Evolutionary conservation across 2,113 vertebrate genomes (phyloP), one percentile per base, ranked within the genome.

Genomic region (Rhynchopsitta pachyrhyncha): DNA sequence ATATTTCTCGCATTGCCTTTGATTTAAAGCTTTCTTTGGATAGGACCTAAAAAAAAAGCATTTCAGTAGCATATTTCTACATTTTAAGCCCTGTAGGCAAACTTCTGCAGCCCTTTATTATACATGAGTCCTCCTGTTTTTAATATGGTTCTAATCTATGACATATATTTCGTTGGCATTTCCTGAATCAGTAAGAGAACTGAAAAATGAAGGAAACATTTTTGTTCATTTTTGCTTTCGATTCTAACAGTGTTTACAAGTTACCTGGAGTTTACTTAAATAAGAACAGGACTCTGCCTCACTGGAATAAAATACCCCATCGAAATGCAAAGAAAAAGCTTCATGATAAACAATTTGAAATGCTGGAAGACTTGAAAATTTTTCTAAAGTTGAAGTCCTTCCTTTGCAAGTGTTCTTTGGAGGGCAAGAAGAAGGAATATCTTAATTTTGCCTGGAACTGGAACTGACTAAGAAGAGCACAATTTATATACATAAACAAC

Each of bases 1-100:
- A 15, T 73, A 90, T 90, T 90, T 94, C 68, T 86, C 70, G 76
- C 49, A 63, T 23, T 94, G 75, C 31, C 79, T 92, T 95, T 82
- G 15, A 80, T 69, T 91, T 92, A 69, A 85, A 88, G 19, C 20
- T 90, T 96, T 67, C 53, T 95, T 90, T 77, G 63, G 41, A 59
- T 11, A 57, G 31, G 20, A 85, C 9, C 46, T 41, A 81, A 81
- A 93, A 70, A 76, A 86, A 87, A 84, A 57, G 17, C 24, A 67
- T 76, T 44, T 91, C 70, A 66, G 87, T 37, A 82, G 74, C 71
- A 8, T n/a, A 84, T 11, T 89, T 95, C 39, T 82, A 33, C 59
- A 44, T 71, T 95, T 85, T 62, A 22, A 82, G 33, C 39, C 57
- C 66, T 69, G 28, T 8, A 91, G 70, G 69, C 15, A 24, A 73